Conservation (phyloP, 2,797 vertebrate genomes). For the Tokudaia tokunoshimensis region DNA sequence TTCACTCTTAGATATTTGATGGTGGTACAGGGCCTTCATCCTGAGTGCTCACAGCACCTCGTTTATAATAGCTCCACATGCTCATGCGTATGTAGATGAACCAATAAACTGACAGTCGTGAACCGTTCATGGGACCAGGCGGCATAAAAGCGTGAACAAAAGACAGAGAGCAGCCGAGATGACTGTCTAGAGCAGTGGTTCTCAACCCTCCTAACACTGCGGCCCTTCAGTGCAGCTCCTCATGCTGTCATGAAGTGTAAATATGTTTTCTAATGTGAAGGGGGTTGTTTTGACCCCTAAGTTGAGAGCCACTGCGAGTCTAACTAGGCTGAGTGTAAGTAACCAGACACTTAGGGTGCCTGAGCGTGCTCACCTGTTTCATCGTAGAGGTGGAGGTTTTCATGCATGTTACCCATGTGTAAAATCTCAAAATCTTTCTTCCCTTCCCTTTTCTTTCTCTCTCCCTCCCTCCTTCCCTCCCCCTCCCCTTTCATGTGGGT, state of each 20-base stretch:
- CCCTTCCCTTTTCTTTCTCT: too few species aligned
- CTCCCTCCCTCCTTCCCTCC: too few species aligned
- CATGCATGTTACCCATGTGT: background rate
- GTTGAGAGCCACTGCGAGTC: background rate
- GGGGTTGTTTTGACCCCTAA: background rate
- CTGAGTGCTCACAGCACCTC: background rate
- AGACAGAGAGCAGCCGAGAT: background rate
- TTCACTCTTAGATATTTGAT: too few species aligned
- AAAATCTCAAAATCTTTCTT: background rate
- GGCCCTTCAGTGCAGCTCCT: background rate
- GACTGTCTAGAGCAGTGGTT: background rate
- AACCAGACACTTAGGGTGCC: background rate
- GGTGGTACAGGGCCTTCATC: background rate
- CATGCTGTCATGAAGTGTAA: background rate
- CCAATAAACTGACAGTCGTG: background rate
- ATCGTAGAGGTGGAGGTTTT: background rate
- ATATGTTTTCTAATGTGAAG: background rate
- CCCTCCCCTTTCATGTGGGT: too few species aligned
- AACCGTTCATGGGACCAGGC: background rate
- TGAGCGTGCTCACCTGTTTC: background rate
- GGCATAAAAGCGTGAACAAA: background rate
- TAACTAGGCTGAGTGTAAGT: background rate
- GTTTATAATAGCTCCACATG: background rate
- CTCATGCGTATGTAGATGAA: background rate
- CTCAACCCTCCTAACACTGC: background rate